A percentile compares a stretch with the other conserved stretches of the same genome.
Conservation (phyloP, 2,888 invertebrate genomes). For the Ichneumoninae sp. region DNA sequence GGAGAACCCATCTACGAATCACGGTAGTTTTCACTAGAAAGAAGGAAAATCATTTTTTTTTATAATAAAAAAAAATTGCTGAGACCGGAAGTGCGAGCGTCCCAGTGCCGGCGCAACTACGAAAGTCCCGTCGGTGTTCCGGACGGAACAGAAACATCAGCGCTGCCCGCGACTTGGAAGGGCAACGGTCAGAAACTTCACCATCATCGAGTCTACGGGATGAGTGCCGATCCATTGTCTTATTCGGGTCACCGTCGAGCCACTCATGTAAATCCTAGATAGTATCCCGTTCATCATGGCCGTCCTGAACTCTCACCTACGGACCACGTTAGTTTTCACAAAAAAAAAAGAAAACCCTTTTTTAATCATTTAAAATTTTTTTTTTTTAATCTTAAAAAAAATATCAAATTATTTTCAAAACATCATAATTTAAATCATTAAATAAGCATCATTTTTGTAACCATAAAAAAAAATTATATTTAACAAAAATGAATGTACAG, state of each 20-base stretch:
- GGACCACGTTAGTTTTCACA: slow-evolving; percentile 78
- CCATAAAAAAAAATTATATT: neutral
- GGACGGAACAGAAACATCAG: neutral
- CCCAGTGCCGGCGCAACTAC: too few relatives aligned
- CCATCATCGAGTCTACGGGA: too few relatives aligned
- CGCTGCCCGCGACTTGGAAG: too few relatives aligned
- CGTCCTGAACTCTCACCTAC: slow-evolving; percentile 78
- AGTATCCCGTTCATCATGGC: slow-evolving; percentile 75
- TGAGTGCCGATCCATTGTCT: too few relatives aligned
- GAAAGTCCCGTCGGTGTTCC: neutral
- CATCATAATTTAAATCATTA: too few relatives aligned
- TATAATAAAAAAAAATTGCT: slow-evolving; percentile 73
- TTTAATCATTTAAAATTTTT: too few relatives aligned
- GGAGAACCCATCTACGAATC: slow-evolving; percentile 81
- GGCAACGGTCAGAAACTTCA: too few relatives aligned
- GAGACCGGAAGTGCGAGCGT: slow-evolving; percentile 73
- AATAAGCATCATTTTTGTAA: too few relatives aligned
- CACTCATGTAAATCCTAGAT: slow-evolving; percentile 67
- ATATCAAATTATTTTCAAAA: too few relatives aligned
- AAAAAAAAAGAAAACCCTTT: neutral
- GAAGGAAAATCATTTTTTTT: neutral
- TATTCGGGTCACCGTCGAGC: slow-evolving; percentile 70
- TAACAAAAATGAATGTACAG: neutral
- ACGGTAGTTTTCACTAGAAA: slow-evolving; percentile 73
- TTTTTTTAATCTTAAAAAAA: too few relatives aligned